These are phyloP conservation scores for Sipha flava DNA, from an alignment of 1,140 invertebrate genomes.

Conservation along the genomic window DNA sequence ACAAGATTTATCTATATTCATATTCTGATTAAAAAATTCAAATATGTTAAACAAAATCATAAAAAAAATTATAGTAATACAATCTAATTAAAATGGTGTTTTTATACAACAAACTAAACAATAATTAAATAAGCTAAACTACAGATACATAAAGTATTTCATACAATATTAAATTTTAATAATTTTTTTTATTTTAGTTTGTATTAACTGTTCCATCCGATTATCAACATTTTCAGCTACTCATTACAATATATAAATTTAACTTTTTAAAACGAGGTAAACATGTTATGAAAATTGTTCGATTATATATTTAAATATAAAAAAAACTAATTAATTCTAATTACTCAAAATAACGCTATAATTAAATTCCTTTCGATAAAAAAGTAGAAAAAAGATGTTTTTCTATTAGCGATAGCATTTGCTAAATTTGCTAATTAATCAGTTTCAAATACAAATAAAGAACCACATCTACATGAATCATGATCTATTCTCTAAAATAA, in stretches of 20 bases:
- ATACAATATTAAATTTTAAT: not conserved
- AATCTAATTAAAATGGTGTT: not conserved
- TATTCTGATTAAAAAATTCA: not conserved
- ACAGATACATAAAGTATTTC: not conserved
- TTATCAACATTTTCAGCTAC: not conserved
- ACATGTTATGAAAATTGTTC: not conserved
- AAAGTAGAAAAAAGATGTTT: constrained; percentile 28
- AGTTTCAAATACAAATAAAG: not conserved
- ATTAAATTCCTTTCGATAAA: constrained; percentile 8
- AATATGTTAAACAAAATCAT: not conserved
- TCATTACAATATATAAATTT: not conserved
- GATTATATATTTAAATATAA: not conserved
- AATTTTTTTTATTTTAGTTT: no score
- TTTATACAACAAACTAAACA: not conserved
- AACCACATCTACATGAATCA: not conserved
- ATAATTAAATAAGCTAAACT: not conserved
- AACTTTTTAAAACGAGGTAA: constrained; percentile 12
- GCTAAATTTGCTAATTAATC: not conserved
- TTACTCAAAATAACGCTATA: constrained; percentile 22
- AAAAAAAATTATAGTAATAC: not conserved
- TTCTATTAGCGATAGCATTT: not conserved
- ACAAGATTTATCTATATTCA: not conserved
- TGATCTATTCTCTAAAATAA: constrained; percentile 11
- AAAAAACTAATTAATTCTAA: not conserved
- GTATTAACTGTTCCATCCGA: not conserved